Conservation (phyloP, 2,113 vertebrate species). For the Centropus bengalensis region DNA sequence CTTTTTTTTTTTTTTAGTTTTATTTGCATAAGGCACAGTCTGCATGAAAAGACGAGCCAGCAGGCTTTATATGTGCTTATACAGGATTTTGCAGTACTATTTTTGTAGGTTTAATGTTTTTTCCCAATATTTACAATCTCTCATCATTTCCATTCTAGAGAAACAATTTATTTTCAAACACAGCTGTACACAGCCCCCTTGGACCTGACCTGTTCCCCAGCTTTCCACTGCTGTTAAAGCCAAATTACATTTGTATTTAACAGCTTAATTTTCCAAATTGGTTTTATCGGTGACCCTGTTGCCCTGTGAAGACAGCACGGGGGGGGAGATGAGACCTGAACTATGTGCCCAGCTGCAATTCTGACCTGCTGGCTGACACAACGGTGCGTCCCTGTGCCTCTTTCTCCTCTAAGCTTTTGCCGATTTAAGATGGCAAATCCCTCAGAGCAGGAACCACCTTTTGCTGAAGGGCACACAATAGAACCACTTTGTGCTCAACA, state of each 20-base stretch:
- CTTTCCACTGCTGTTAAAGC: slow-evolving; percentile 1
- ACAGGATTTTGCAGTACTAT: background rate
- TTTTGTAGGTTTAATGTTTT: slow-evolving; percentile 18
- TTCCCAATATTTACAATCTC: background rate
- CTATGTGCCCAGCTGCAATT: background rate
- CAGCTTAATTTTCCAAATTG: slow-evolving; percentile 62
- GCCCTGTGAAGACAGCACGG: background rate
- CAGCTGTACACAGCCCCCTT: background rate
- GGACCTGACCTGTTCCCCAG: background rate
- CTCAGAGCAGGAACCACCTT: background rate
- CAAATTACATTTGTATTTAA: slow-evolving; percentile 65
- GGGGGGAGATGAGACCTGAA: slow-evolving; percentile 19
- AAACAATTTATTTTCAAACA: slow-evolving; percentile 39
- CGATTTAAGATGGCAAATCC: background rate
- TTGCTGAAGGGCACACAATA: background rate
- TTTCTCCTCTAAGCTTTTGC: background rate
- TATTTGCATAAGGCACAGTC: slow-evolving; percentile 40
- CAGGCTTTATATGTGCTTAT: background rate
- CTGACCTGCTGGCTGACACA: slow-evolving; percentile 45
- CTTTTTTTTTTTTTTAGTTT: background rate
- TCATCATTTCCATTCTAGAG: background rate
- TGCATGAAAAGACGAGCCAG: slow-evolving; percentile 11
- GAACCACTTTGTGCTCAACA: background rate
- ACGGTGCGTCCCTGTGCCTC: background rate
- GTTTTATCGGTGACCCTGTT: slow-evolving; percentile 34